Evolutionary conservation across 2,797 vertebrate species (phyloP).

Genomic region (Molossus molossus): DNA sequence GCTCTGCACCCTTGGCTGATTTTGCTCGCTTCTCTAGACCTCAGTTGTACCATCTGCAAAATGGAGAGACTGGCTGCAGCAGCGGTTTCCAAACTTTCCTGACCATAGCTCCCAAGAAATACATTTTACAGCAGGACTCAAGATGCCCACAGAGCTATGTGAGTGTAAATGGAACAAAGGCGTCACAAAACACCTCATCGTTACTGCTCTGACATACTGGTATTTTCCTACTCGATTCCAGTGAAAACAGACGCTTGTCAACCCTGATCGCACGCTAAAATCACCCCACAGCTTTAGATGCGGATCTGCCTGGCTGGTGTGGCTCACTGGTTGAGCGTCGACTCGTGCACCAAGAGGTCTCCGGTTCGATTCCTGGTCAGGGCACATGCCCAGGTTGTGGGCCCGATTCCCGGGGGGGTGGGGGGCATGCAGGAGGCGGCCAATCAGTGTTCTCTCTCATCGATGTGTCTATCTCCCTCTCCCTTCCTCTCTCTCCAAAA

Average conservation of each 20-base stretch:
- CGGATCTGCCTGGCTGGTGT: background rate
- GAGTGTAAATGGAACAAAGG: background rate
- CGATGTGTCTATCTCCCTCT: too few species aligned
- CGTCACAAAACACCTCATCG: background rate
- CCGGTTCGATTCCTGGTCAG: too few species aligned
- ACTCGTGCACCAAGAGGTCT: too few species aligned
- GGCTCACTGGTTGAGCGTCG: too few species aligned
- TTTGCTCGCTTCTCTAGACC: background rate
- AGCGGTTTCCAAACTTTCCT: background rate
- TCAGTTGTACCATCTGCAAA: background rate
- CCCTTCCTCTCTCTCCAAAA: too few species aligned
- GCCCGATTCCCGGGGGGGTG: too few species aligned
- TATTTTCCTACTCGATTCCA: background rate
- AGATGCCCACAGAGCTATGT: background rate
- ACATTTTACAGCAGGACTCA: background rate
- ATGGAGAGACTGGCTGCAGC: background rate
- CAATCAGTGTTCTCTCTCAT: too few species aligned
- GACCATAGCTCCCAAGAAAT: background rate
- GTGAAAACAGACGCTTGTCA: background rate
- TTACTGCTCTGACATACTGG: background rate
- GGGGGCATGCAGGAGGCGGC: too few species aligned
- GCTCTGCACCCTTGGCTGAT: background rate
- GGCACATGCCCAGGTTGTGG: too few species aligned
- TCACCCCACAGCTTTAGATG: background rate
- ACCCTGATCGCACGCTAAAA: background rate